Evolutionary conservation across 2,797 vertebrate species (phyloP).

Genomic region (Enteromius mattozi): DNA sequence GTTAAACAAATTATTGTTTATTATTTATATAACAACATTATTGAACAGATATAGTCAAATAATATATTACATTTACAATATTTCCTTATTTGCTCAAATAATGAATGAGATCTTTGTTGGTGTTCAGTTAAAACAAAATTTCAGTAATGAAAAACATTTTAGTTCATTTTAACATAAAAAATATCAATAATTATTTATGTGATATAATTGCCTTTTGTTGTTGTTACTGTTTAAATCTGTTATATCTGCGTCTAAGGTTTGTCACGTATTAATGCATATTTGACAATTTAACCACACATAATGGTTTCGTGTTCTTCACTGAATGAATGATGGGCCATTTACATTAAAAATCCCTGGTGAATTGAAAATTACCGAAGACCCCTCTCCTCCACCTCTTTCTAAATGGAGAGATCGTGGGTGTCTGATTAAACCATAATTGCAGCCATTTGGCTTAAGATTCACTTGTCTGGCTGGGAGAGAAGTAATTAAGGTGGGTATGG

Average conservation of each 20-base stretch:
- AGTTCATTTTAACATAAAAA: background rate
- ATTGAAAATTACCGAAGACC: conserved; percentile 58
- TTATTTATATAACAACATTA: too few relatives aligned
- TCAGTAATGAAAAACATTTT: background rate
- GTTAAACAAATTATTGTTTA: too few relatives aligned
- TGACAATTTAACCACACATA: conserved; percentile 47
- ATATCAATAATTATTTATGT: background rate
- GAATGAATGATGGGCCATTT: conserved; percentile 56
- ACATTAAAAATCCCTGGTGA: conserved; percentile 47
- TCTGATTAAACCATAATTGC: conserved; percentile 67
- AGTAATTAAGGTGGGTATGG: conserved; percentile 59
- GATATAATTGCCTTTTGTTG: conserved; percentile 14
- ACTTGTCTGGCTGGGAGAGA: conserved; percentile 53
- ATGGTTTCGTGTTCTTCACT: conserved; percentile 36
- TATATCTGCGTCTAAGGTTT: conserved; percentile 24
- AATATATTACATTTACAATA: background rate
- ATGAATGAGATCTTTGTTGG: background rate
- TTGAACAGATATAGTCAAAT: background rate
- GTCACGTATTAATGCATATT: conserved; percentile 36
- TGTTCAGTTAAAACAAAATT: background rate
- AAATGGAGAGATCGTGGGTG: conserved; percentile 59
- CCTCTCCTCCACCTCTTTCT: conserved; percentile 47
- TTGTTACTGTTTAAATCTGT: background rate
- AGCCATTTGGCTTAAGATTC: conserved; percentile 63
- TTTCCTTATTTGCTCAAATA: background rate